These are phyloP conservation scores for Petrocephalus microphthalmus DNA, from an alignment of 2,113 vertebrate genomes.

Conservation along the genomic window DNA sequence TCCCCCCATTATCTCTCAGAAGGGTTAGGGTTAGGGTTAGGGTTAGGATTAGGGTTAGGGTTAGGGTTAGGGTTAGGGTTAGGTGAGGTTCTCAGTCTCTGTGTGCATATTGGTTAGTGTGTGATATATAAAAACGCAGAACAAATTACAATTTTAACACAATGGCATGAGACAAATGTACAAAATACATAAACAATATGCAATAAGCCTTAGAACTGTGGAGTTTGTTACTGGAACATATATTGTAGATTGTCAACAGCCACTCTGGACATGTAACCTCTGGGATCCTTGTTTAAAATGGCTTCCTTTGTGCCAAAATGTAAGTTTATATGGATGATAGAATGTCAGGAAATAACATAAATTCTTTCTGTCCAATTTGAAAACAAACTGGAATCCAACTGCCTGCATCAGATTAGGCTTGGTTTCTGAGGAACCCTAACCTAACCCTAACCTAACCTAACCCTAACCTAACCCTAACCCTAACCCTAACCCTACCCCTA, in stretches of 20 bases:
- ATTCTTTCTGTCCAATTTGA: conserved; percentile 53
- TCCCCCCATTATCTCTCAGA: background rate
- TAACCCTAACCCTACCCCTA: no score
- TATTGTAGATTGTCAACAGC: background rate
- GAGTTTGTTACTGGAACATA: background rate
- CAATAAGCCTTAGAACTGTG: background rate
- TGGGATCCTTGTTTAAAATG: conserved; percentile 9
- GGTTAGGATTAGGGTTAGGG: no score
- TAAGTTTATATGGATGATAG: conserved; percentile 37
- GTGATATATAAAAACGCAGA: background rate
- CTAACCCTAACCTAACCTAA: no score
- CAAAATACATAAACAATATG: background rate
- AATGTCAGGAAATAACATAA: conserved; percentile 58
- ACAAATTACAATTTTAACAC: background rate
- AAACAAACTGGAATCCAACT: conserved; percentile 43
- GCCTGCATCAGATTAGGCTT: conserved; percentile 19
- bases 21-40: no score
- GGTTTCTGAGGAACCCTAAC: no score
- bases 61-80: no score
- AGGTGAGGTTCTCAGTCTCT: background rate
- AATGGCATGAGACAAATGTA: background rate
- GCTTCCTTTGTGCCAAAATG: conserved; percentile 34
- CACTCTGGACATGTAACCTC: background rate
- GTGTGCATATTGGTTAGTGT: background rate
- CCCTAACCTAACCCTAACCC: no score